Conservation (phyloP, 2,113 vertebrate genomes). For the Geothlypis trichas region DNA sequence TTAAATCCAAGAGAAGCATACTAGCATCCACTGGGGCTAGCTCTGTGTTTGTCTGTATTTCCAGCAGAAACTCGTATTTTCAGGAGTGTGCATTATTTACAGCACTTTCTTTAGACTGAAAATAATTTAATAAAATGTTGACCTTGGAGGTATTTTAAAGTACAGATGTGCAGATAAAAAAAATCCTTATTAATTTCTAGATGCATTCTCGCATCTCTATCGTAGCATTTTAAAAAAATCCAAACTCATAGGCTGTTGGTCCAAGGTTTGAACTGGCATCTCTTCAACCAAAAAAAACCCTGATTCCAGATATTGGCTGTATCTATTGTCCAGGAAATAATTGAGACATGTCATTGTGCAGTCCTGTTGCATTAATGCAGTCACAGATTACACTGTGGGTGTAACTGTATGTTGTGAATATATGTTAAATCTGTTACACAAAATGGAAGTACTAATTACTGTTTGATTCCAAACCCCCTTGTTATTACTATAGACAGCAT, state of each 20-base stretch:
- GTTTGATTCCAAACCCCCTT: neutral
- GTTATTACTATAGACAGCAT: neutral
- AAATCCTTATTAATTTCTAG: neutral
- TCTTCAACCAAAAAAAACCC: neutral
- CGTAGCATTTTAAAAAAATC: neutral
- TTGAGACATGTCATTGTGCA: neutral
- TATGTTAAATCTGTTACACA: neutral
- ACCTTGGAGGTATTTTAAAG: neutral
- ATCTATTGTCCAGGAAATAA: constrained; percentile 3
- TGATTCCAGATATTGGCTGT: neutral
- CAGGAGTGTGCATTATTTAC: constrained; percentile 17
- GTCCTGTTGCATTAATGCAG: neutral
- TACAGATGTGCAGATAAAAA: neutral
- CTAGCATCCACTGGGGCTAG: neutral
- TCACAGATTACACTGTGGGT: neutral
- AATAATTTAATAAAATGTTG: neutral
- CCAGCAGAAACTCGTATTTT: constrained; percentile 32
- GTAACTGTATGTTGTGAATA: neutral
- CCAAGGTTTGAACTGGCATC: constrained; percentile 1
- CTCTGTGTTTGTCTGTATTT: neutral
- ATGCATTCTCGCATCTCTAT: constrained; percentile 49
- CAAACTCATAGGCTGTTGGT: neutral
- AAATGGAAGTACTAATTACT: neutral
- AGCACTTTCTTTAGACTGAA: constrained; percentile 34
- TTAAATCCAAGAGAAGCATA: neutral